Evolutionary conservation across 2,888 invertebrate genomes (phyloP), one percentile per base, ranked within the genome.

Genomic region (Megaustenia siamemsis): DNA sequence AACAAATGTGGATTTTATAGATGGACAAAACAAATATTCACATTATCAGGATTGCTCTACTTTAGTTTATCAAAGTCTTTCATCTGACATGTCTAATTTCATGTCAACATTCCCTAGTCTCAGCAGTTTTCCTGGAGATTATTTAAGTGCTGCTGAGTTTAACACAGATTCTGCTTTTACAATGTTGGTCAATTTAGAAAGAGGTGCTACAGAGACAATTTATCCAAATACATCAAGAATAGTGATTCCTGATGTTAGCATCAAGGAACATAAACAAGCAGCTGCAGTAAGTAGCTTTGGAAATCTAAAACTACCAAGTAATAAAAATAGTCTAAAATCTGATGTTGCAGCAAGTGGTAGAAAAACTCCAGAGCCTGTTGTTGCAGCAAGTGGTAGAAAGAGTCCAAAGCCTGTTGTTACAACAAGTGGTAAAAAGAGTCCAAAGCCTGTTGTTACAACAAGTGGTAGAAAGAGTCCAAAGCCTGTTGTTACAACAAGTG

Each of bases 91-190:
- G 2, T 71, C 71, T 28, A 15, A 38, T 71, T 49, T 43, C 21
- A 49, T 28, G 28, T 24, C 53, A 35, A 8, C 53, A 75, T 75
- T 53, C 35, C 75, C 49, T 35, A 75, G 32, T 35, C 53, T 75
- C 32, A 35, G 24, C 32, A 53, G 24, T 49, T 75, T 75, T 8
- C 53, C 49, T 53, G 49, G 49, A 53, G 77, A 77, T 12, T 60
- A 56, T 60, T 56, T 77, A 32, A n/a, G 60, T 15, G 35, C 77
- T n/a, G 60, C 15, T 56, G 77, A 60, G 10, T 77, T 8, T 60
- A 60, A 10, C 56, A 77, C 77, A 38, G 77, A 77, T 60, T 53
- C 77, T 60, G 77, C 77, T 38, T 35, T n/a, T 12, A 38, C 18
- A n/a, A 38, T 77, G 38, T 56, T 60, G 53, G 12, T 28, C 24